phyloP scores from a whole-genome alignment of 2,888 invertebrate species.

The Eristalis arbustorum region DNA sequence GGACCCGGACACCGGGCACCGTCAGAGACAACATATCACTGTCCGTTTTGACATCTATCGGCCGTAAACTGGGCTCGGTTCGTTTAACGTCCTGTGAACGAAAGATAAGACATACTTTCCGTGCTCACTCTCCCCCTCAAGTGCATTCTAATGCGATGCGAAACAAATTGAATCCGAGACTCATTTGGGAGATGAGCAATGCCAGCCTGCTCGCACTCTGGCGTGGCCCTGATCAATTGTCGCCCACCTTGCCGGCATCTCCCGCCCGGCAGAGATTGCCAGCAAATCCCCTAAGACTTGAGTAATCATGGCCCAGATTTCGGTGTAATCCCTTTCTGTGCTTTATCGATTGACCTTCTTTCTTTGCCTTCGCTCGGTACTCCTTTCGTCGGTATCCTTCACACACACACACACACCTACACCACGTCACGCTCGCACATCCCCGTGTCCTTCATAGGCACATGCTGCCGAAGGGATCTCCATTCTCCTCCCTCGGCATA shows the following conservation, averaged over 20 bases:
- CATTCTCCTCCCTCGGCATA: constrained; percentile 23
- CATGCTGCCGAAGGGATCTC: constrained; percentile 4
- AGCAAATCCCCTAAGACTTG: constrained; percentile 43
- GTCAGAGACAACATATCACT: constrained; percentile 43
- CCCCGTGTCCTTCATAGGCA: background rate
- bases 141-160: constrained; percentile 43
- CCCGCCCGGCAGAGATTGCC: constrained; percentile 12
- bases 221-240: constrained; percentile 45
- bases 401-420: background rate
- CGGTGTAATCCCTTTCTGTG: constrained; percentile 40
- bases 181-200: constrained; percentile 54
- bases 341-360: constrained; percentile 58
- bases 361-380: background rate
- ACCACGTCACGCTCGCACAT: background rate
- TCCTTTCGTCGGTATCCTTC: constrained; percentile 21
- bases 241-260: background rate
- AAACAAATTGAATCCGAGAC: constrained; percentile 56
- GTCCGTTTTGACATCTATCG: constrained; percentile 46
- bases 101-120: constrained; percentile 29
- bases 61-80: constrained; percentile 46
- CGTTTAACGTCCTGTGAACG: constrained; percentile 53
- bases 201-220: constrained; percentile 14
- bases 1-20: background rate
- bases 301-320: constrained; percentile 58
- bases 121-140: background rate